Conservation (phyloP, 2,797 vertebrate species). For the Passerculus sandwichensis region DNA sequence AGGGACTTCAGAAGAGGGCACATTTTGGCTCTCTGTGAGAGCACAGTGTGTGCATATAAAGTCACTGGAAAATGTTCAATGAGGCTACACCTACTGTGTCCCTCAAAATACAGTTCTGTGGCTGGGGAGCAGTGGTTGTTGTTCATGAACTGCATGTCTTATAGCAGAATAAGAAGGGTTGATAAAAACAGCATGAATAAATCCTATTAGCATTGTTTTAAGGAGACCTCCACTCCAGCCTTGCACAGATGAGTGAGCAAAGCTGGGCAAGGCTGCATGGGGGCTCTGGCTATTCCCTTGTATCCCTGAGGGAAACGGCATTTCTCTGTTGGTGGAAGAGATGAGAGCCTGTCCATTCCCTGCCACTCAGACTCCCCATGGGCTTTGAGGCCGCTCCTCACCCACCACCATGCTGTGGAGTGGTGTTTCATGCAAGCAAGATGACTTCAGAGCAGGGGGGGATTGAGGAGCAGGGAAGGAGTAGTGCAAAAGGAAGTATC, state of each 20-base stretch:
- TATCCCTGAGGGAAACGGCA: not conserved
- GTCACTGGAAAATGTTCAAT: not conserved
- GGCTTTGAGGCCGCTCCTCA: not conserved
- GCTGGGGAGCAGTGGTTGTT: not conserved
- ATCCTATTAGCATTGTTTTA: not conserved
- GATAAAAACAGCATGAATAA: not conserved
- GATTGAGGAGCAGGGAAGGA: not conserved
- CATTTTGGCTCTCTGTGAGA: not conserved
- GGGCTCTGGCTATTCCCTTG: not conserved
- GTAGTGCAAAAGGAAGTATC: not conserved
- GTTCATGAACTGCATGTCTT: not conserved
- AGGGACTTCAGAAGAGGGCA: slow-evolving; percentile 38
- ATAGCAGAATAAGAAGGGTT: not conserved
- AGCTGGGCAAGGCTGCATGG: not conserved
- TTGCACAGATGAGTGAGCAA: not conserved
- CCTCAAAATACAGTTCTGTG: not conserved
- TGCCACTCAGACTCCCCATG: not conserved
- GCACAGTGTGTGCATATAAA: slow-evolving; percentile 16
- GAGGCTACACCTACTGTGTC: not conserved
- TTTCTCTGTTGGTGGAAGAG: not conserved
- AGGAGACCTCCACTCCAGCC: not conserved
- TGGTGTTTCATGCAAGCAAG: fast-evolving
- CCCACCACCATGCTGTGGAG: not conserved
- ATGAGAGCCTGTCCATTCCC: not conserved
- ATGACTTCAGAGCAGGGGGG: not conserved